phyloP scores from a whole-genome alignment of 2,797 vertebrate species.

The Mormyrops attenuatus region DNA sequence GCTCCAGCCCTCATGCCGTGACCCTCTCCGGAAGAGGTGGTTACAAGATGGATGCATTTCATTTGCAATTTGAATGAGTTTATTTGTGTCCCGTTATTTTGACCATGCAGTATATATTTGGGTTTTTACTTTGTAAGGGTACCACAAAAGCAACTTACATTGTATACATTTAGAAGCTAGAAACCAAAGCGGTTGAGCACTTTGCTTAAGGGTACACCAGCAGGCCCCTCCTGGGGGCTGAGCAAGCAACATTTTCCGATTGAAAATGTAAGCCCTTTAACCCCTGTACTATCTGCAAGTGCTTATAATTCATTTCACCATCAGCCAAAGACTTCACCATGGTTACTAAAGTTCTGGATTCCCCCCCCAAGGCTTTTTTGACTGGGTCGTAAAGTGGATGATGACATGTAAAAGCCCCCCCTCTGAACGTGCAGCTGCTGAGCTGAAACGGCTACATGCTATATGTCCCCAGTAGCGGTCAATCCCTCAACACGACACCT shows the following conservation, averaged over 20 bases:
- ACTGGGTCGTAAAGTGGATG: not conserved
- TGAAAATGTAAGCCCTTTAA: not conserved
- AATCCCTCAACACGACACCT: not conserved
- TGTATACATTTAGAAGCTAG: not conserved
- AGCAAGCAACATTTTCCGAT: not conserved
- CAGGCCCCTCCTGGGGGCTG: not conserved
- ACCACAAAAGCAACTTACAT: not conserved
- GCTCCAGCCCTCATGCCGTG: not conserved
- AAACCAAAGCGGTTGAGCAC: not conserved
- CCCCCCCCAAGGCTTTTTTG: not conserved
- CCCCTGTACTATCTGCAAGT: not conserved
- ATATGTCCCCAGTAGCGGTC: not conserved
- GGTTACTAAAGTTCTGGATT: not conserved
- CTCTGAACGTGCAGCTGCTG: not conserved
- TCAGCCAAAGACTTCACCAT: not conserved
- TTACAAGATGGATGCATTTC: not conserved
- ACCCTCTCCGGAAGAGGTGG: not conserved
- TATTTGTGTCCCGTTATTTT: not conserved
- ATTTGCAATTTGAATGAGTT: not conserved
- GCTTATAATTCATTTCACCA: not conserved
- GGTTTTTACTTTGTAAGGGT: not conserved
- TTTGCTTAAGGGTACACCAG: not conserved
- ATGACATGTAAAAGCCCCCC: not conserved
- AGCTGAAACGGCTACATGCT: not conserved
- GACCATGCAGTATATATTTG: not conserved